A percentile compares a stretch with the other conserved stretches of the same genome.
These are phyloP conservation scores for Gymnocephalus cernua DNA, from an alignment of 2,113 vertebrate genomes.

Conservation along the genomic window DNA sequence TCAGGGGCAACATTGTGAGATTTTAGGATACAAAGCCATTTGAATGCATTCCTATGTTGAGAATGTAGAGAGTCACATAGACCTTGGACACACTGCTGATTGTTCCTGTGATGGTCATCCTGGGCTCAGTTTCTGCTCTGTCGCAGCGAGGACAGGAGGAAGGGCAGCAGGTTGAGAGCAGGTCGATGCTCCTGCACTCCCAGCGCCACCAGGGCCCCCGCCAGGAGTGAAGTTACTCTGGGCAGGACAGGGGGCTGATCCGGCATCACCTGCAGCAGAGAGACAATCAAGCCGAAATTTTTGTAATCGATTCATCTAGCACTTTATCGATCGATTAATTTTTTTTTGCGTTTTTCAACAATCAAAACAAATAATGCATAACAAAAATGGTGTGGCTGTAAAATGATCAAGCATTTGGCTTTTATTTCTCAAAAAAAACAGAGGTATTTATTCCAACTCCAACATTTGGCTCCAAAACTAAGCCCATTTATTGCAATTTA, in stretches of 20 bases:
- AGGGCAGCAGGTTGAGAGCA: slow-evolving; percentile 81
- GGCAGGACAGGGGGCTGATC: slow-evolving; percentile 84
- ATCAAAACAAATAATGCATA: too few relatives aligned
- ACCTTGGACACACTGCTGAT: too few relatives aligned
- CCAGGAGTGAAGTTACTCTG: slow-evolving; percentile 84
- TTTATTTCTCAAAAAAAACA: too few relatives aligned
- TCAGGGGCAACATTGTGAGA: neutral
- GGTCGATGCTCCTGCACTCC: slow-evolving; percentile 87
- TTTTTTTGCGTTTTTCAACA: too few relatives aligned
- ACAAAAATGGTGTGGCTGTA: too few relatives aligned
- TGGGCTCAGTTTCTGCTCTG: slow-evolving; percentile 67
- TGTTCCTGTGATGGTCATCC: neutral
- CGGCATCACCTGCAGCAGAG: slow-evolving; percentile 84
- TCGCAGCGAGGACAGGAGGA: slow-evolving; percentile 75
- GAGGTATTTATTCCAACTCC: too few relatives aligned
- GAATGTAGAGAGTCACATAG: neutral
- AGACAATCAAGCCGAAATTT: neutral
- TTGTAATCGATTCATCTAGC: too few relatives aligned
- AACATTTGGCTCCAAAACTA: too few relatives aligned
- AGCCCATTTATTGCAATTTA: too few relatives aligned
- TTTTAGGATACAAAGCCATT: neutral
- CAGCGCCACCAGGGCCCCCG: slow-evolving; percentile 85
- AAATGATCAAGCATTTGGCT: too few relatives aligned
- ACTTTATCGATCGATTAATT: too few relatives aligned
- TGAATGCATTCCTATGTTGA: slow-evolving; percentile 20